phyloP scores from a whole-genome alignment of 2,113 vertebrate genomes.

The Athene noctua region DNA sequence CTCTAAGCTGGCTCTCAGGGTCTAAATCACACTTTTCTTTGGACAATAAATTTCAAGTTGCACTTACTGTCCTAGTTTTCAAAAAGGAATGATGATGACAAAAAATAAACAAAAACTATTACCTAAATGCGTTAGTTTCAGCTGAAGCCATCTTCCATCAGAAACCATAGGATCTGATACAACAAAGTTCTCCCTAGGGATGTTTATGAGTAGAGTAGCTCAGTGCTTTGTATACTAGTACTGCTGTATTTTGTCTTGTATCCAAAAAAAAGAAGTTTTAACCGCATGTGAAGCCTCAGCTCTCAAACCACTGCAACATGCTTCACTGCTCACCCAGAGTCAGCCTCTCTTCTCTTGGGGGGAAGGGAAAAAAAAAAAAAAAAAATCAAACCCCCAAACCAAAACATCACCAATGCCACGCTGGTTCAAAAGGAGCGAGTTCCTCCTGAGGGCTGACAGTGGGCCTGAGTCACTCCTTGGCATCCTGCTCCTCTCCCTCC shows the following conservation, averaged over 20 bases:
- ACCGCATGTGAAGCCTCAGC: neutral
- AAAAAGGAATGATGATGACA: conserved; percentile 41
- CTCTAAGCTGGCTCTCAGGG: neutral
- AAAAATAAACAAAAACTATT: neutral
- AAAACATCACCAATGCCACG: neutral
- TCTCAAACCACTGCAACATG: neutral
- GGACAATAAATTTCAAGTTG: conserved; percentile 51
- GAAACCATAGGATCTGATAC: conserved; percentile 72
- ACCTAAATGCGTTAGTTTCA: conserved; percentile 32
- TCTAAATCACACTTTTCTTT: conserved; percentile 51
- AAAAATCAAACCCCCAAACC: neutral
- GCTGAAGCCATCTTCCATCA: conserved; percentile 61
- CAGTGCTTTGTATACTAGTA: conserved; percentile 32
- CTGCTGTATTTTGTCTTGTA: conserved; percentile 2
- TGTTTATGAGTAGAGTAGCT: conserved; percentile 14
- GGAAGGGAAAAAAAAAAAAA: neutral
- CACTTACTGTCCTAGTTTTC: conserved; percentile 46
- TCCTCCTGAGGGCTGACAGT: neutral
- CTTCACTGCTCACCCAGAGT: neutral
- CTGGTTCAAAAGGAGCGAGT: neutral
- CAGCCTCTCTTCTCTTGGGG: neutral
- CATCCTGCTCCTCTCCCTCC: conserved; percentile 66
- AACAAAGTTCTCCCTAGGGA: conserved; percentile 24
- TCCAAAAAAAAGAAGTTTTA: neutral
- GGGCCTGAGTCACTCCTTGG: conserved; percentile 60